These are phyloP conservation scores for Staurois parvus DNA, from an alignment of 2,797 vertebrate species.

Conservation along the genomic window DNA sequence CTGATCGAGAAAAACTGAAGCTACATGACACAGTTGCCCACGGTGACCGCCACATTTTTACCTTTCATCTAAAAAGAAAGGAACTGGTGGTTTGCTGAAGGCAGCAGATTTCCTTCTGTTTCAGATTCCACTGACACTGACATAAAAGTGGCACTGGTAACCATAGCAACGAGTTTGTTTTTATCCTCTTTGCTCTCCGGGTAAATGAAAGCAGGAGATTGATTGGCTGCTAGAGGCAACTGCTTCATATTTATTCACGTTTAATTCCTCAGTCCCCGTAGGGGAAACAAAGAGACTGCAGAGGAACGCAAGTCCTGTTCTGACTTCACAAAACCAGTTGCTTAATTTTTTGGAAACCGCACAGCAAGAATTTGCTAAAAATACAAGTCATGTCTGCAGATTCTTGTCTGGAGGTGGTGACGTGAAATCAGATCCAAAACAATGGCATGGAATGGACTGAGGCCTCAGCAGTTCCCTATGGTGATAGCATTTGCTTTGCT, in stretches of 20 bases:
- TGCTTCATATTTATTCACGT: not conserved
- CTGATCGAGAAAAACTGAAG: not conserved
- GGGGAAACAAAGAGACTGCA: not conserved
- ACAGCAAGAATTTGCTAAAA: not conserved
- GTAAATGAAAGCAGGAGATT: not conserved
- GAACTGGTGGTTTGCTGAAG: not conserved
- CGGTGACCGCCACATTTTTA: not conserved
- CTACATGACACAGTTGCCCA: not conserved
- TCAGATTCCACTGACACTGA: not conserved
- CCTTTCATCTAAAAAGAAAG: not conserved
- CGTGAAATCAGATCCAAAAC: not conserved
- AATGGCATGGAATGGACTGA: not conserved
- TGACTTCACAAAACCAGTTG: not conserved
- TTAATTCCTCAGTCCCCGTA: too few species aligned
- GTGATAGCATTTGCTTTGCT: too few species aligned
- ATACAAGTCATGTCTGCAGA: not conserved
- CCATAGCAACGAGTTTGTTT: too few species aligned
- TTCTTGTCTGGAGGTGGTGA: not conserved
- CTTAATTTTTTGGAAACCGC: not conserved
- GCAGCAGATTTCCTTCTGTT: not conserved
- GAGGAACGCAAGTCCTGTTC: not conserved
- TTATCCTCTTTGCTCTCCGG: not conserved
- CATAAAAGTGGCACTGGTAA: too few species aligned
- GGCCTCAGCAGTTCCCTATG: not conserved
- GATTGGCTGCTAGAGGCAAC: not conserved